Evolutionary conservation across 2,797 vertebrate genomes (phyloP), one percentile per base, ranked within the genome.

Genomic region (Sebastes steindachneri): DNA sequence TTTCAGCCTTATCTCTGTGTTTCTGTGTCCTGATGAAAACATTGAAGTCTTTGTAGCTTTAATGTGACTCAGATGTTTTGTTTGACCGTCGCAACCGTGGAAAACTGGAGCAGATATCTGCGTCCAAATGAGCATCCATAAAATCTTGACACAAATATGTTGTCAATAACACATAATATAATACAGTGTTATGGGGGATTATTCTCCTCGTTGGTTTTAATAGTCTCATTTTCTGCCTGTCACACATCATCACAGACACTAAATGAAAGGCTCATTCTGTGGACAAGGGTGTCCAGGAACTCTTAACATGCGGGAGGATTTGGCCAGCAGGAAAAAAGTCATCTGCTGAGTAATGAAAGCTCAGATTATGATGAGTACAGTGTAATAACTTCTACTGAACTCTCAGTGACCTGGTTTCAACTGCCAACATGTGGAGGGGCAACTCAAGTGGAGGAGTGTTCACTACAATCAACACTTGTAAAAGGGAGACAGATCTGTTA

Each of bases 301-400:
- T 75, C 17, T 19, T 23, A 60, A 70, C 69, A 77, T 59, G 58
- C 19, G 73, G 62, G 59, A 37, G 21, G 67, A 80, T 84, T 83
- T 86, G 79, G 70, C 45, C 65, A 66, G 58, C 8, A 65, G 72
- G 57, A 76, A 83, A 70, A 79, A 83, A 76, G 19, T 75, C 5
- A 33, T 77, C 53, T 77, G 71, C 75, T 68, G 68, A 86, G 85
- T 74, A 77, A 83, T 86, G 66, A 84, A 86, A 86, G 26, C 76
- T 83, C 78, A 68, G 76, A 80, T 75, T 83, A 87, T 77, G 54
- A 77, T 76, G 75, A 84, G 75, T n/a, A 53, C 35, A 73, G 28
- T 74, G 77, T 77, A 83, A 83, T 75, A 87, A 89, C 64, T 77
- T 80, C 70, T 31, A 10, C 60, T 90, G 83, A 87, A 89, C 91